phyloP scores from a whole-genome alignment of 2,797 vertebrate genomes.

The Decapterus maruadsi region DNA sequence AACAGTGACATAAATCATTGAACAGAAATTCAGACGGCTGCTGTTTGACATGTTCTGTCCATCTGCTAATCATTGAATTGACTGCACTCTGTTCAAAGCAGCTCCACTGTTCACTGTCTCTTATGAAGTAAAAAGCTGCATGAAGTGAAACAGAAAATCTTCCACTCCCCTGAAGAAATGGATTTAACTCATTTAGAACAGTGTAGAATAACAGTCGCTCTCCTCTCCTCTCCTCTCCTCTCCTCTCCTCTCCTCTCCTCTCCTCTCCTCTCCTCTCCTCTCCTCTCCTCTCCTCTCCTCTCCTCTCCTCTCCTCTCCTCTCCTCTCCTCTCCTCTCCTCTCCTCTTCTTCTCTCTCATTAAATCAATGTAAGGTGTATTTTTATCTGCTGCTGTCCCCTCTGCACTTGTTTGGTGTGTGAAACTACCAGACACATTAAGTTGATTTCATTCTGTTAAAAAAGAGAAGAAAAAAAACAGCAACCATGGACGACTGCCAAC shows the following conservation, averaged over 20 bases:
- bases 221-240: background rate
- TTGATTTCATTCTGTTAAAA: constrained; percentile 22
- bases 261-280: constrained; percentile 14
- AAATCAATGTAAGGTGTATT: constrained; percentile 35
- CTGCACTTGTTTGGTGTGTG: constrained; percentile 9
- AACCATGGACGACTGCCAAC: background rate
- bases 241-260: background rate
- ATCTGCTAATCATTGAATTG: background rate
- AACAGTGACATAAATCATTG: background rate
- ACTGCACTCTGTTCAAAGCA: background rate
- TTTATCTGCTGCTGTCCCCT: constrained; percentile 40
- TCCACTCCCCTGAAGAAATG: background rate
- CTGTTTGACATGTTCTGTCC: background rate
- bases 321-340: too few species aligned
- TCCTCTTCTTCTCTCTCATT: constrained; percentile 33
- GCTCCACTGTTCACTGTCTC: too few species aligned
- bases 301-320: too few species aligned
- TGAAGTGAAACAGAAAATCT: background rate
- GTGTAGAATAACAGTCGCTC: too few species aligned
- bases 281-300: too few species aligned
- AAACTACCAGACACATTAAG: constrained; percentile 30
- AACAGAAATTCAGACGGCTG: background rate
- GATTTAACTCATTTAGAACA: background rate
- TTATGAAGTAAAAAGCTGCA: too few species aligned
- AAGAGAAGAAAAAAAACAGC: background rate